Evolutionary conservation across 2,113 vertebrate genomes (phyloP).

Genomic region (Tiliqua scincoides): DNA sequence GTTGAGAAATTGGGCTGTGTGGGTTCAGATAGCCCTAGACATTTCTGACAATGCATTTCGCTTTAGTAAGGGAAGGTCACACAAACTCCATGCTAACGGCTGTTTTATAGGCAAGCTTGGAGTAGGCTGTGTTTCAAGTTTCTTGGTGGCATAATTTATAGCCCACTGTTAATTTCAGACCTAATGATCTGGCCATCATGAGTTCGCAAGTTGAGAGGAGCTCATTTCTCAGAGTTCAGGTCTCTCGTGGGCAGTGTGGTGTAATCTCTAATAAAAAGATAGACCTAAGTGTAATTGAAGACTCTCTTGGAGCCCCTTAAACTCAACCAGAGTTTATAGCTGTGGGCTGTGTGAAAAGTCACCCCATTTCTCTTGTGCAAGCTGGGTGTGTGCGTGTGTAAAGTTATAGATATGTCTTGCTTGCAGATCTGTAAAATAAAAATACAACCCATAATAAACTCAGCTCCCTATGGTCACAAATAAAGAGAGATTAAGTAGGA

Average conservation of each 20-base stretch:
- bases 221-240: constrained; percentile 51
- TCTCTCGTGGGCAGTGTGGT: constrained; percentile 38
- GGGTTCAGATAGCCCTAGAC: no score
- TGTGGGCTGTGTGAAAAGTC: constrained; percentile 28
- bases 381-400: neutral
- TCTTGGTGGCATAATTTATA: constrained; percentile 28
- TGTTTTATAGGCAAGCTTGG: neutral
- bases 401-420: constrained; percentile 10
- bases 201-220: constrained; percentile 31
- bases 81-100: no score
- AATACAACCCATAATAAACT: constrained; percentile 39
- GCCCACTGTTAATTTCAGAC: constrained; percentile 29
- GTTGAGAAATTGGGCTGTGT: no score
- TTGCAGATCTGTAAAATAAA: constrained; percentile 25
- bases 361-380: constrained; percentile 37
- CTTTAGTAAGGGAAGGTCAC: no score
- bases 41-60: no score
- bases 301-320: constrained; percentile 54
- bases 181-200: constrained; percentile 43
- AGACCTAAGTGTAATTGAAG: constrained; percentile 44
- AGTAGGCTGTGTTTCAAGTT: neutral
- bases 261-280: constrained; percentile 52
- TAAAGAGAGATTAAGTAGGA: constrained; percentile 7
- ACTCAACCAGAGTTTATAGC: constrained; percentile 31
- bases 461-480: constrained; percentile 17